Evolutionary conservation across 2,888 invertebrate species (phyloP).

Genomic region (Uropetala carovei): DNA sequence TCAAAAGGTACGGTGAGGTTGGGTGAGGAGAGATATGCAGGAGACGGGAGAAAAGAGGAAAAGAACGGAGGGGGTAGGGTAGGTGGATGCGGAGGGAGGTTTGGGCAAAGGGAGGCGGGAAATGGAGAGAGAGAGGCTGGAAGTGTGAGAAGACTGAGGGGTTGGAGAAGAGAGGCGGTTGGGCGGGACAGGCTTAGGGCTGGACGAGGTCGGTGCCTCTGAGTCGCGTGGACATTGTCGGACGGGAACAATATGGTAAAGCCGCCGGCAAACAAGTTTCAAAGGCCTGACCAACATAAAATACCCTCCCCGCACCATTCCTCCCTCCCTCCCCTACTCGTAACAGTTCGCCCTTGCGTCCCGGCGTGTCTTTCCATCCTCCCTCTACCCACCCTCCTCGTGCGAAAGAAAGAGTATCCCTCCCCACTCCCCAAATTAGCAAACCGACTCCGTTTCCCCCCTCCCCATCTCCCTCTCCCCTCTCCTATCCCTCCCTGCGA

Average conservation of each 20-base stretch:
- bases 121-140: background rate
- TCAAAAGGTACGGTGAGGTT: background rate
- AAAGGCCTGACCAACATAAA: constrained; percentile 7
- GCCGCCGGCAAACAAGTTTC: constrained; percentile 58
- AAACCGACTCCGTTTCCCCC: background rate
- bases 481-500: background rate
- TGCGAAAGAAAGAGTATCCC: background rate
- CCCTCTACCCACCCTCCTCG: background rate
- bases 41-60: background rate
- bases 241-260: constrained; percentile 56
- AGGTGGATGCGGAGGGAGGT: background rate
- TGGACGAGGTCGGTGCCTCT: constrained; percentile 35
- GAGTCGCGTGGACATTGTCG: constrained; percentile 56
- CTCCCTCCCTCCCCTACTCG: background rate
- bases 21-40: background rate
- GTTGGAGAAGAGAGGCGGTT: background rate
- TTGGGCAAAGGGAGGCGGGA: background rate
- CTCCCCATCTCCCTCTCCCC: background rate
- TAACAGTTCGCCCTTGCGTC: constrained; percentile 20
- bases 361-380: background rate
- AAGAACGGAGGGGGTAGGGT: background rate
- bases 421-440: background rate
- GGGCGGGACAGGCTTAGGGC: background rate
- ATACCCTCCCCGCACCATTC: background rate
- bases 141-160: background rate